Conservation (phyloP, 1,140 invertebrate genomes). For the Fopius arisanus region DNA sequence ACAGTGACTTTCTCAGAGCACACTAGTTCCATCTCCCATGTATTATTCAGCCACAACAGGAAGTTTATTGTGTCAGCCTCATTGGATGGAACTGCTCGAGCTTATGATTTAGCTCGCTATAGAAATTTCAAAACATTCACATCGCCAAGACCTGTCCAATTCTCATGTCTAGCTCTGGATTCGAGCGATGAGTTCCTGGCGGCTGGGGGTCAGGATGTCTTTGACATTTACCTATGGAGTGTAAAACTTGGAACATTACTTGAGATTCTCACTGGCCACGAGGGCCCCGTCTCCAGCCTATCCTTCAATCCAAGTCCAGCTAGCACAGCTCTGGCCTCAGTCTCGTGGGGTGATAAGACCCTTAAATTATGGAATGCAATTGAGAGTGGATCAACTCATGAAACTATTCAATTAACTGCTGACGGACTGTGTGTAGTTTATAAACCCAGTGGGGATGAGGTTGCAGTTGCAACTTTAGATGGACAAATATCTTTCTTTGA, state of each 20-base stretch:
- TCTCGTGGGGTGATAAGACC: slow-evolving; percentile 95
- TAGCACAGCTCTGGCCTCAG: slow-evolving; percentile 82
- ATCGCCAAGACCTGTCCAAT: slow-evolving; percentile 88
- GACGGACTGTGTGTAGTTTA: slow-evolving; percentile 88
- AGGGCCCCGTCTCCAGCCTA: slow-evolving; percentile 86
- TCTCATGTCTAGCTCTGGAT: slow-evolving; percentile 91
- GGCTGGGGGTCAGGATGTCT: slow-evolving; percentile 91
- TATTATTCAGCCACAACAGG: slow-evolving; percentile 88
- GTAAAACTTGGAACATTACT: slow-evolving; percentile 89
- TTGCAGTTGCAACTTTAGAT: slow-evolving; percentile 91
- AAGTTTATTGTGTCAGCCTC: slow-evolving; percentile 92
- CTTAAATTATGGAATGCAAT: slow-evolving; percentile 91
- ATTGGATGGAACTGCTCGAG: slow-evolving; percentile 93
- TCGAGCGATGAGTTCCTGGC: slow-evolving; percentile 89
- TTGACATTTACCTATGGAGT: slow-evolving; percentile 96
- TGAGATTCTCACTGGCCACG: slow-evolving; percentile 91
- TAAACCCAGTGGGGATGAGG: slow-evolving; percentile 87
- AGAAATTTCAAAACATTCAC: slow-evolving; percentile 97
- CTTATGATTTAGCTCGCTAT: slow-evolving; percentile 93
- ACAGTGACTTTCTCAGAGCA: slow-evolving; percentile 95
- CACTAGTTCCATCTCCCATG: slow-evolving; percentile 78
- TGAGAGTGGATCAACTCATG: slow-evolving; percentile 81
- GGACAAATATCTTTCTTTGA: slow-evolving; percentile 90
- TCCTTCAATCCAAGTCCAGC: slow-evolving; percentile 79
- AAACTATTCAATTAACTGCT: slow-evolving; percentile 79